phyloP scores from a whole-genome alignment of 2,797 vertebrate genomes.

The Neosilurus hyrtlii region DNA sequence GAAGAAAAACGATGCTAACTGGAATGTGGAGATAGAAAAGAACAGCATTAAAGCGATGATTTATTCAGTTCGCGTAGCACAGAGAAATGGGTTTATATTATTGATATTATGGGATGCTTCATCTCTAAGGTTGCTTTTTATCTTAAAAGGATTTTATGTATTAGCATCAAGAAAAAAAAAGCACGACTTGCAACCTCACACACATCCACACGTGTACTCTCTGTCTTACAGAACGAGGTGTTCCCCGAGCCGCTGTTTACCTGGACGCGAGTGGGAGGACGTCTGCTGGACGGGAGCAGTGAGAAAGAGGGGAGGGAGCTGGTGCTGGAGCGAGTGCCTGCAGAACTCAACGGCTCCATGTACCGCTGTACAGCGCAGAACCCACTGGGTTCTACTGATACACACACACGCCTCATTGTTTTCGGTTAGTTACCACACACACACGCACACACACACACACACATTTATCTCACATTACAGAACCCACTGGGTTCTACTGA shows the following conservation, averaged over 20 bases:
- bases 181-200: background rate
- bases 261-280: conserved; percentile 93
- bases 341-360: conserved; percentile 96
- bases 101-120: conserved; percentile 56
- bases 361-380: conserved; percentile 97
- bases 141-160: conserved; percentile 45
- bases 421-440: conserved; percentile 78
- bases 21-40: conserved; percentile 43
- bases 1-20: background rate
- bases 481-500: too few species aligned
- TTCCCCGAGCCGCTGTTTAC: conserved; percentile 96
- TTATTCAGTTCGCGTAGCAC: conserved; percentile 67
- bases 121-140: conserved; percentile 51
- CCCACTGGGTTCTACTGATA: conserved; percentile 94
- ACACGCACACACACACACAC: conserved; percentile 7
- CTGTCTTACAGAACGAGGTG: conserved; percentile 83
- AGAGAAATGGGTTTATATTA: conserved; percentile 63
- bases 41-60: conserved; percentile 62
- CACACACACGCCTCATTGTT: conserved; percentile 95
- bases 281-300: conserved; percentile 86
- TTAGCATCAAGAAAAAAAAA: background rate
- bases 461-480: background rate
- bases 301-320: conserved; percentile 88
- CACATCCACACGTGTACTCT: conserved; percentile 7
- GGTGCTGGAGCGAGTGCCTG: conserved; percentile 89